Base-by-base conservation (phyloP, 2,797 vertebrate genomes). In the Ptychadena robeensis region DNA sequence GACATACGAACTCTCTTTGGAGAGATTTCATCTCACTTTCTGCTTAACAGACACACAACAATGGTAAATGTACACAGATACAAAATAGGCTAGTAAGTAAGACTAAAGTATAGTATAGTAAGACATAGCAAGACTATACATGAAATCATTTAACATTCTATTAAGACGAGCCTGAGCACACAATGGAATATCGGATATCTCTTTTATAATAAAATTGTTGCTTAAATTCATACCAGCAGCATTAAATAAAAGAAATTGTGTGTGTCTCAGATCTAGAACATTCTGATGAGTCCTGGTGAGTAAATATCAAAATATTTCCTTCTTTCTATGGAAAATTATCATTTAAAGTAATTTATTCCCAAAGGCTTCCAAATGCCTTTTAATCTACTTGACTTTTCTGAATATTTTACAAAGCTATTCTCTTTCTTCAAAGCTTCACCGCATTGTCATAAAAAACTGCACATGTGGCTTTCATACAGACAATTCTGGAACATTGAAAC, bases 381-480 rank as follows among this genome's bases (percentile, higher is more conserved):
- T 25, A 25, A 74, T 61, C 32, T 28, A 18, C 53, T 61, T 14
- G 31, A 73, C 57, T 22, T 28, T 74, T 37, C 31, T 37, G 22
- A 74, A 63, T 74, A 61, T 63, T 35, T 34, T 25, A 73, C 28
- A 73, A 32, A n/a, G 57, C 73, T n/a, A 37, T 74, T 27, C 32
- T 63, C 5, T 63, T 37, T 37, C 73, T 37, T 63, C 57, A 63
- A 74, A 32, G 71, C 44, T 38, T 68, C 22, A 11, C 67, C 67
- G 15, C 67, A 40, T 27, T 59, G 71, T 57, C 30, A 72, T 72
- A 31, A 25, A 74, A 59, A 77, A 30, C 27, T 32, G 12, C 32
- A 66, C 74, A 77, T 66, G 38, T 77, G 61, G 74, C 14, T 77
- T 31, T 77, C 74, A 48, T 77, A 65, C 59, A 76, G 73, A 11